These are phyloP conservation scores for Eupithecia subumbrata DNA, from an alignment of 2,888 invertebrate species.

Conservation along the genomic window DNA sequence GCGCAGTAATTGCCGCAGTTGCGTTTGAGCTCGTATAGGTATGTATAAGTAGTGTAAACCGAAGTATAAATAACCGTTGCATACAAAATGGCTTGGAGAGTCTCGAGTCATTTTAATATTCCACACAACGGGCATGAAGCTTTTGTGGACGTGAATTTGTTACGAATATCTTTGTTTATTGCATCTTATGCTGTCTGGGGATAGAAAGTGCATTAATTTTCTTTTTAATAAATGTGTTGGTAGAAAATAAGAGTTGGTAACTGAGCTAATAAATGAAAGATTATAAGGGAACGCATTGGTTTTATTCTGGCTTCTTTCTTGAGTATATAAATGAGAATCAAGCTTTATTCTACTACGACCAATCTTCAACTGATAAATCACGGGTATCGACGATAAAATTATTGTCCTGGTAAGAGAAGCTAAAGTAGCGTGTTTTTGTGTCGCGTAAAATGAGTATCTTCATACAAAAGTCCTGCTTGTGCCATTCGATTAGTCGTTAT, in stretches of 20 bases:
- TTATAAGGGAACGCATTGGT: not conserved
- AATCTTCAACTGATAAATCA: not conserved
- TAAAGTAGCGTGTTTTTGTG: not conserved
- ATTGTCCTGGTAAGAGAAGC: not conserved
- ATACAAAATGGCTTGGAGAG: slow-evolving; percentile 23
- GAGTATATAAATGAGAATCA: not conserved
- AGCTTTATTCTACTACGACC: not conserved
- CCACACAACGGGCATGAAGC: slow-evolving; percentile 23
- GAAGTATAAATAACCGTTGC: slow-evolving; percentile 18
- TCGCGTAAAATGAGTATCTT: not conserved
- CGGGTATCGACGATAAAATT: not conserved
- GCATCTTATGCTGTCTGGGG: slow-evolving; percentile 12
- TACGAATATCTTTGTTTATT: slow-evolving; percentile 14
- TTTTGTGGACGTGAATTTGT: slow-evolving; percentile 17
- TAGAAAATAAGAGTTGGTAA: too few species aligned
- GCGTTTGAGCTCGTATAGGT: too few species aligned
- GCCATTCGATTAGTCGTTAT: not conserved
- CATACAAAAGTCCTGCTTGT: not conserved
- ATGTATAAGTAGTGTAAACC: not conserved
- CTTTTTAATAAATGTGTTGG: too few species aligned
- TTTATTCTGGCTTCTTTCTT: not conserved
- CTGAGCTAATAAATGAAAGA: not conserved
- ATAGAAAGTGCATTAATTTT: not conserved
- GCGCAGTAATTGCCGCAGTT: too few species aligned
- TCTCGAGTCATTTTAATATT: slow-evolving; percentile 26